Base-by-base conservation (phyloP, 1,140 invertebrate species). In the Homalodisca vitripennis region DNA sequence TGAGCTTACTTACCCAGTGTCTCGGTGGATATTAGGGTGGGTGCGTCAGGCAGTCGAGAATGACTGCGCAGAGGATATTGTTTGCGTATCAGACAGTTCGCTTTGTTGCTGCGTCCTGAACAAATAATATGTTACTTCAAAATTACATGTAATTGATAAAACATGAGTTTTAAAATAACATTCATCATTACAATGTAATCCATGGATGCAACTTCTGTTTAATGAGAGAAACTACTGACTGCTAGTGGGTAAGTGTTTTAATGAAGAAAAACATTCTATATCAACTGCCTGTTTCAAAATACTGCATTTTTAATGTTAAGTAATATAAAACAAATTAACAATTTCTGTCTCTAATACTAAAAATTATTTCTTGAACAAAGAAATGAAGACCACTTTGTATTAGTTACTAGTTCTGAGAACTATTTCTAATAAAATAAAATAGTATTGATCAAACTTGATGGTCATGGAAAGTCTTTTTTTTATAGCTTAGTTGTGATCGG, bases 41-140 rank as follows among this genome's bases (percentile, higher is more conserved):
- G 12, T 10, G 27, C 24, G 55, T 27, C 55, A 27, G 55, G 55
- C 55, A 60, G 55, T 26, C 55, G 55, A 6, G 55, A 60, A 26
- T 60, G 55, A 60, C 55, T 60, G 55, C 55, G 55, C 3, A 60
- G 55, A 3, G 55, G 55, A 27, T 60, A 60, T 30, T 60, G 55
- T 30, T 60, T 60, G 14, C 55, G 14, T 10, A 27, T 13, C 55
- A 27, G 55, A 60, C 55, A 60, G 55, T 60, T 60, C 55, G 55
- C 55, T 60, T 60, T 60, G 55, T 30, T 60, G 55, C 24, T 60
- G 14, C 26, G 22, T 60, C 55, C 55, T 51, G 48, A 3, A n/a
- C 3, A 20, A 51, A 51, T 10, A 51, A 51, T 20, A n/a, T n/a
- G n/a, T n/a, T n/a, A n/a, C n/a, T n/a, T n/a, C 17, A 41, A 41